Base-by-base conservation (phyloP, 2,113 vertebrate species). In the Festucalex cinctus region DNA sequence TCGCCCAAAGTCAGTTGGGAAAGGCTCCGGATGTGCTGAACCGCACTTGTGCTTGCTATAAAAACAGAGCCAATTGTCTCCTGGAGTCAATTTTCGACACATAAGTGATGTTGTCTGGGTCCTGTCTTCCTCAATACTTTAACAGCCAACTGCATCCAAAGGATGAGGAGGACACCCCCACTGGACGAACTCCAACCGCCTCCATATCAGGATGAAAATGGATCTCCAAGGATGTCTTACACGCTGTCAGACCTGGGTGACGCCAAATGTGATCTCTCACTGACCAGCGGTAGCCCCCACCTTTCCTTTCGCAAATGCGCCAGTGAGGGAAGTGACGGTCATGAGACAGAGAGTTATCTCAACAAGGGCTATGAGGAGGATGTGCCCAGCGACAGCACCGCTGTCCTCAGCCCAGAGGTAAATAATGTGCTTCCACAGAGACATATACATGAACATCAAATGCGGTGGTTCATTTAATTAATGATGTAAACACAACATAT, bases 351-450 rank as follows among this genome's bases (percentile, higher is more conserved):
- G 84, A 94, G 95, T 82, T 96, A 94, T 76, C 93, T 94, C 74
- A 95, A 95, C 85, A 99, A 98, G 89, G 96, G 93, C 70, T 98
- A 94, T 0, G 97, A 98, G 84, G 97, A 99, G 82, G 97, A 98
- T 16, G 94, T 95, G 8, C 96, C 95, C 0, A 99, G 97, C 20
- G 97, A 99, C 82, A 99, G 97, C 78, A 99, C 97, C 0, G 96
- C 97, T 0, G 93, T 98, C 61, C 94, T 99, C 75, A 98, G 96
- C 81, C 95, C 96, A 0, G 96, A 99, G 93, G 96, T 98, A 91
- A 92, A 84, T 69, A 24, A 37, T 6, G 35, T 20, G 26, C 17
- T 32, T 32, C 26, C 43, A 6, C 24, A 19, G 41, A 3, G 13
- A 17, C 1, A 24, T 0, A n/a, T 26, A 41, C 43, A 48, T 60